Percentiles rank a stretch among this genome's conserved stretches.
phyloP scores from a whole-genome alignment of 2,888 invertebrate species.

The Nebria salina region DNA sequence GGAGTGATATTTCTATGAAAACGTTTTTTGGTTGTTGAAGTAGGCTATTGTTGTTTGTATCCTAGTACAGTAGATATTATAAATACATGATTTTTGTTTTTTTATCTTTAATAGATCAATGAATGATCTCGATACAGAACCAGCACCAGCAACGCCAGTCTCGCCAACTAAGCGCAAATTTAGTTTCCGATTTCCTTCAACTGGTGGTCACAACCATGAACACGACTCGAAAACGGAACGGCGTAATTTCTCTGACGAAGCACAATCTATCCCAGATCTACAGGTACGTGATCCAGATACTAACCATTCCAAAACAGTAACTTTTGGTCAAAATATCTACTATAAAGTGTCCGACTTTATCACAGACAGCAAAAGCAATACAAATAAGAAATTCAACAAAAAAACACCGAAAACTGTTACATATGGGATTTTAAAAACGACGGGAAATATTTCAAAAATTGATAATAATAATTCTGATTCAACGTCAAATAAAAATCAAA shows the following conservation, averaged over 20 bases:
- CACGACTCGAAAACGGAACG: slow-evolving; percentile 75
- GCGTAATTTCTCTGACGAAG: slow-evolving; percentile 91
- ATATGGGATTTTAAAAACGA: not conserved
- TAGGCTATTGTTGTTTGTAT: no score
- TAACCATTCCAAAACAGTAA: slow-evolving; percentile 21
- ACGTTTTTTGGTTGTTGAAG: no score
- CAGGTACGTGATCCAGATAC: slow-evolving; percentile 71
- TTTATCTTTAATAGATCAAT: slow-evolving; percentile 63
- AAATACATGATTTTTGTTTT: not conserved
- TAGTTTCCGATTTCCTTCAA: slow-evolving; percentile 76
- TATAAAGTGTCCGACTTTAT: slow-evolving; percentile 9
- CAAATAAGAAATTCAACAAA: not conserved
- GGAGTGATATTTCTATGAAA: no score
- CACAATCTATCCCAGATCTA: slow-evolving; percentile 84
- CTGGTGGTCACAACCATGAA: slow-evolving; percentile 53
- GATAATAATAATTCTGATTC: not conserved
- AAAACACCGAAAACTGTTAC: not conserved
- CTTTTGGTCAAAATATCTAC: slow-evolving; percentile 32
- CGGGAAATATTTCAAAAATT: not conserved
- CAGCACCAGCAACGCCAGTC: slow-evolving; percentile 66
- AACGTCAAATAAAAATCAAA: not conserved
- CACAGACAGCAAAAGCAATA: not conserved
- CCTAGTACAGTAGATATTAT: no score
- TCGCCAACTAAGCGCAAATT: slow-evolving; percentile 82
- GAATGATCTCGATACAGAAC: slow-evolving; percentile 68